A percentile compares a stretch with the other conserved stretches of the same genome.
Conservation (phyloP, 2,113 vertebrate genomes). For the Lampris megalopsis region DNA sequence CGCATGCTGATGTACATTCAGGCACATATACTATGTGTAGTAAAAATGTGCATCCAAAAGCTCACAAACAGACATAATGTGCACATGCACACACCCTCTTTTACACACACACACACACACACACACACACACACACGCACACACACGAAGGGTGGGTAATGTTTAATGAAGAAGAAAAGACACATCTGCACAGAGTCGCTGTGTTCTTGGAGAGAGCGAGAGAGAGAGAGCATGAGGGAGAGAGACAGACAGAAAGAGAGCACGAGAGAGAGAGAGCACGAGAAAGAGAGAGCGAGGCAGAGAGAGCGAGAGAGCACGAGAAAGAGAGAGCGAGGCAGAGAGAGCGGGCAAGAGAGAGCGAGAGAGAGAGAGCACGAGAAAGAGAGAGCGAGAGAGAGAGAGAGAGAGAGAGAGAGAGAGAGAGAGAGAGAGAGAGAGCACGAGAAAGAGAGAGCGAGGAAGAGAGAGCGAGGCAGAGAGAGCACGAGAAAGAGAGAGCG, state of each 20-base stretch:
- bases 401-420: not conserved
- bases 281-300: too few species aligned
- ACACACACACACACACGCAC: slow-evolving; percentile 19
- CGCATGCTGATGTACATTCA: not conserved
- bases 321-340: too few species aligned
- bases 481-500: too few species aligned
- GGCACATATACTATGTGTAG: too few species aligned
- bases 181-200: slow-evolving; percentile 74
- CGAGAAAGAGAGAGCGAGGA: slow-evolving; percentile 30
- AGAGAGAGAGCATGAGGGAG: slow-evolving; percentile 6
- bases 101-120: slow-evolving; percentile 13
- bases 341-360: too few species aligned
- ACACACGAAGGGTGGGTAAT: slow-evolving; percentile 62
- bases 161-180: slow-evolving; percentile 81
- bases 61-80: too few species aligned
- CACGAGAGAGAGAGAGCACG: too few species aligned
- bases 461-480: slow-evolving; percentile 45
- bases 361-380: too few species aligned
- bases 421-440: not conserved
- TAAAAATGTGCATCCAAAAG: too few species aligned
- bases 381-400: too few species aligned
- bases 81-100: too few species aligned
- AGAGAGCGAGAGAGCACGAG: too few species aligned
- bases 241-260: slow-evolving; percentile 17
- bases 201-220: slow-evolving; percentile 44